Conservation (phyloP, 2,888 invertebrate species). For the Nomada ferruginata region DNA sequence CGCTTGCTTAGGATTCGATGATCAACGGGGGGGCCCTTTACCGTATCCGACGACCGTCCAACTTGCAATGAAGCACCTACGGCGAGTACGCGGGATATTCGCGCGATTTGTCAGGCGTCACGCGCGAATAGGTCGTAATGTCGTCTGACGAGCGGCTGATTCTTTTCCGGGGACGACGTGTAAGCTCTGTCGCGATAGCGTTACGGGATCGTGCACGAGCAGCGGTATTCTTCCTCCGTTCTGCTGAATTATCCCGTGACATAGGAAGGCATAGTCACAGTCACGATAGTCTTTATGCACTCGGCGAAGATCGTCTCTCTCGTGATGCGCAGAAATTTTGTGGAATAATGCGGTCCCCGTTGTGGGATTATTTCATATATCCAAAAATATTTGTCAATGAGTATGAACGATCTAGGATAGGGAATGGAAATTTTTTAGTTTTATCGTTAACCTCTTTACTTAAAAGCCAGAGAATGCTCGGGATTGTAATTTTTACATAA, state of each 20-base stretch:
- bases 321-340: too few species aligned
- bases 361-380: too few species aligned
- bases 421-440: too few species aligned
- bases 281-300: too few species aligned
- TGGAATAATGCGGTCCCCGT: too few species aligned
- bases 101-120: slow-evolving; percentile 50
- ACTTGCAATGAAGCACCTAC: neutral
- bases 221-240: neutral
- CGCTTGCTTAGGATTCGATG: slow-evolving; percentile 49
- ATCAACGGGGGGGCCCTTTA: slow-evolving; percentile 41
- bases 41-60: neutral
- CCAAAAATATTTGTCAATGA: too few species aligned
- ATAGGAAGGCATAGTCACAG: too few species aligned
- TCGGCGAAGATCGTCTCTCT: too few species aligned
- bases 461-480: too few species aligned
- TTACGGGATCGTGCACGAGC: slow-evolving; percentile 4
- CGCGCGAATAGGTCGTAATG: slow-evolving; percentile 52
- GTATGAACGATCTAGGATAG: too few species aligned
- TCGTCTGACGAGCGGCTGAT: slow-evolving; percentile 20
- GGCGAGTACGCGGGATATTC: slow-evolving; percentile 6
- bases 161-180: neutral
- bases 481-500: too few species aligned
- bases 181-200: slow-evolving; percentile 7
- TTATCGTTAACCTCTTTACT: too few species aligned
- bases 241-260: slow-evolving; percentile 15